These are phyloP conservation scores for Brotogeris chrysoptera DNA, from an alignment of 2,797 vertebrate genomes.

Conservation along the genomic window DNA sequence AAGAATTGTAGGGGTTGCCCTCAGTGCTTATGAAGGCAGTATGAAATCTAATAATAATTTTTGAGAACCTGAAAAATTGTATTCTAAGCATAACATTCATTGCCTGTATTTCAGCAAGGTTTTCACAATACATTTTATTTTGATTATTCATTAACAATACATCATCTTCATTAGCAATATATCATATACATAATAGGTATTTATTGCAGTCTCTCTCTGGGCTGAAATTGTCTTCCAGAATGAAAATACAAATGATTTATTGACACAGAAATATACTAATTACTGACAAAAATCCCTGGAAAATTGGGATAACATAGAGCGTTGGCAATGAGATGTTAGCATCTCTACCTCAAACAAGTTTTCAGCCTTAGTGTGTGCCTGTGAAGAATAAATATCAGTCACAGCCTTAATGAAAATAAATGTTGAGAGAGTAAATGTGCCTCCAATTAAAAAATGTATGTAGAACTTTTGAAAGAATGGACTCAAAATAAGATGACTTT, in stretches of 20 bases:
- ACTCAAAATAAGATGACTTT: not conserved
- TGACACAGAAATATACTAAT: slow-evolving; percentile 7
- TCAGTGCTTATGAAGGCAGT: not conserved
- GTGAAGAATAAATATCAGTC: not conserved
- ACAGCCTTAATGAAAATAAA: not conserved
- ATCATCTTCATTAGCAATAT: slow-evolving; percentile 11
- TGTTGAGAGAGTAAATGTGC: not conserved
- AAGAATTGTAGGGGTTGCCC: not conserved
- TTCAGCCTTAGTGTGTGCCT: not conserved
- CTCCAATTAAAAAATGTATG: not conserved
- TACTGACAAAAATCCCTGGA: slow-evolving; percentile 17
- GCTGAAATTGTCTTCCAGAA: slow-evolving; percentile 5
- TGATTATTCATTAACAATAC: not conserved
- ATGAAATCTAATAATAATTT: not conserved
- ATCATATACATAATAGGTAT: not conserved
- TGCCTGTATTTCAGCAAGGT: not conserved
- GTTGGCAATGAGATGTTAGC: not conserved
- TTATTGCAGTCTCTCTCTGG: slow-evolving; percentile 8
- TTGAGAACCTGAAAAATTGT: not conserved
- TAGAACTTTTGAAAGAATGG: not conserved
- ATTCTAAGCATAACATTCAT: not conserved
- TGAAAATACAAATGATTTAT: slow-evolving; percentile 24
- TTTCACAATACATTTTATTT: not conserved
- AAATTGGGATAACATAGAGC: not conserved
- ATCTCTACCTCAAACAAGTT: not conserved